These are phyloP conservation scores for Heliconius nattereri DNA, from an alignment of 1,140 invertebrate species.

Conservation along the genomic window DNA sequence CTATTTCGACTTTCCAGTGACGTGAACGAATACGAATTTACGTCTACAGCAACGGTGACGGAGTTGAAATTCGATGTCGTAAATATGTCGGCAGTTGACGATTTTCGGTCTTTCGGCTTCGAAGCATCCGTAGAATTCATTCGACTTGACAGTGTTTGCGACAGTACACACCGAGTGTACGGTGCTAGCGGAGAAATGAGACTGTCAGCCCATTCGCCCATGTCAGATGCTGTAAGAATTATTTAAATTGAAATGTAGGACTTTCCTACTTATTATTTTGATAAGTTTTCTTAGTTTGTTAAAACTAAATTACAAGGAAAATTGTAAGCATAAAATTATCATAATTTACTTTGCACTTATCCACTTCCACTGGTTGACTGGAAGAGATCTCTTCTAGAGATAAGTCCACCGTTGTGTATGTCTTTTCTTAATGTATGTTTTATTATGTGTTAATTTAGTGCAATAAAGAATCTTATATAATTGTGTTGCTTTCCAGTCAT, in stretches of 20 bases:
- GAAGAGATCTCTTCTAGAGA: too few relatives aligned
- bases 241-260: neutral
- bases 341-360: too few relatives aligned
- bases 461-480: too few relatives aligned
- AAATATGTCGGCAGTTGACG: constrained; percentile 91
- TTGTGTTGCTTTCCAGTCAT: too few relatives aligned
- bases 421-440: too few relatives aligned
- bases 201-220: constrained; percentile 81
- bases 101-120: constrained; percentile 91
- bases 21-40: constrained; percentile 85
- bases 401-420: too few relatives aligned
- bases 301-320: too few relatives aligned
- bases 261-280: neutral
- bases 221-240: constrained; percentile 74
- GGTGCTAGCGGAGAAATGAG: constrained; percentile 90
- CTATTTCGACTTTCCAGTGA: constrained; percentile 59
- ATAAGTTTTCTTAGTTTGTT: neutral
- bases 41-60: constrained; percentile 88
- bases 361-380: too few relatives aligned
- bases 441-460: too few relatives aligned
- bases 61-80: constrained; percentile 91
- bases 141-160: constrained; percentile 84
- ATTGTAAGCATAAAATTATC: too few relatives aligned
- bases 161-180: constrained; percentile 85
- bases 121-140: constrained; percentile 92